Percentiles rank a stretch among this genome's conserved stretches.
Conservation (phyloP, 2,797 vertebrate genomes). For the Champsocephalus esox region DNA sequence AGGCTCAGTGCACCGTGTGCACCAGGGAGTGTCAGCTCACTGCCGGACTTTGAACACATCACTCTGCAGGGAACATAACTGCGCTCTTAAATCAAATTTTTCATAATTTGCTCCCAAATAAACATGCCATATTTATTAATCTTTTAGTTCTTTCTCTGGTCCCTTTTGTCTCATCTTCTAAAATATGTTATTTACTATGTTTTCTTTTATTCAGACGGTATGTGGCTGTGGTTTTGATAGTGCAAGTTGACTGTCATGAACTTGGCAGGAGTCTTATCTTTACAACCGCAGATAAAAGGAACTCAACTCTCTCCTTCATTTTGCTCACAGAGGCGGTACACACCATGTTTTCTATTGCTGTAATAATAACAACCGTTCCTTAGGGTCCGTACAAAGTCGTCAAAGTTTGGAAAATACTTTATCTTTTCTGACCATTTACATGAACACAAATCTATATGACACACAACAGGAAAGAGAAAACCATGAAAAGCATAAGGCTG, state of each 20-base stretch:
- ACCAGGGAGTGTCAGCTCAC: conserved; percentile 12
- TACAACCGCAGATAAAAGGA: conserved; percentile 1
- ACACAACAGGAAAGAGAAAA: too few species aligned
- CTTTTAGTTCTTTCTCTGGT: not conserved
- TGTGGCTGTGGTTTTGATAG: not conserved
- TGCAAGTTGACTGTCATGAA: not conserved
- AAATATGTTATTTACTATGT: not conserved
- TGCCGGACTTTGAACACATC: conserved; percentile 54
- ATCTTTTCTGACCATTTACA: too few species aligned
- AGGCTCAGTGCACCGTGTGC: not conserved
- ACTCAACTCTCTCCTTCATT: not conserved
- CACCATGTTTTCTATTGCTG: not conserved
- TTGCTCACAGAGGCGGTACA: not conserved
- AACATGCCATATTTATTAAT: not conserved
- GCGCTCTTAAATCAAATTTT: conserved; percentile 15
- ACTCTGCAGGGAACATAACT: conserved; percentile 13
- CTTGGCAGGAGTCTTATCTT: conserved; percentile 32
- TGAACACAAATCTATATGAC: too few species aligned
- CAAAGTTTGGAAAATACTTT: too few species aligned
- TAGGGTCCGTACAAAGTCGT: too few species aligned
- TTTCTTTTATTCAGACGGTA: not conserved
- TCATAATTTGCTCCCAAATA: not conserved
- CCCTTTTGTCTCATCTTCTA: not conserved
- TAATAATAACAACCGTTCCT: too few species aligned
- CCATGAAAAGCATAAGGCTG: too few species aligned